Conservation (phyloP, 1,140 invertebrate species). For the Aphelinus atriplicis region DNA sequence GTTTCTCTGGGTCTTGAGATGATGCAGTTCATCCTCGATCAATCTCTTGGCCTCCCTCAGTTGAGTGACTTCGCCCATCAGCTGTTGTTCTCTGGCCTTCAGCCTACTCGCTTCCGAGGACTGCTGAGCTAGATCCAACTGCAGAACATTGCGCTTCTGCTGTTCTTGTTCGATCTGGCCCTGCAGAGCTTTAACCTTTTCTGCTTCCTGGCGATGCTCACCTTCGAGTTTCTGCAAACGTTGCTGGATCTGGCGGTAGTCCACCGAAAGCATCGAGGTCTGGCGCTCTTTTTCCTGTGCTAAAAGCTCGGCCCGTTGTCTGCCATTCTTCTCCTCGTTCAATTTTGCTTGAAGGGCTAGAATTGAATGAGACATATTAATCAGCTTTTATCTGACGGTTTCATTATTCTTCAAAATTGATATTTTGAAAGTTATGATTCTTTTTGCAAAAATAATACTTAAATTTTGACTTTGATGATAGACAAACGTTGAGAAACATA, state of each 20-base stretch:
- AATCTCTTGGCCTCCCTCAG: conserved; percentile 76
- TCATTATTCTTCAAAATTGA: conserved; percentile 3
- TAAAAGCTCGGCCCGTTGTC: conserved; percentile 84
- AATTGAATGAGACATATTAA: conserved; percentile 27
- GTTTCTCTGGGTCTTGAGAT: conserved; percentile 77
- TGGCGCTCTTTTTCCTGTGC: conserved; percentile 93
- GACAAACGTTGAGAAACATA: too few relatives aligned
- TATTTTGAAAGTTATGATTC: background rate
- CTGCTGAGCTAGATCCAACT: conserved; percentile 78
- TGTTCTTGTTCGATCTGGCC: conserved; percentile 91
- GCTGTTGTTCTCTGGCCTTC: conserved; percentile 80
- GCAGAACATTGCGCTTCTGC: conserved; percentile 78
- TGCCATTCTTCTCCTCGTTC: conserved; percentile 86
- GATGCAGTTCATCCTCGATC: conserved; percentile 83
- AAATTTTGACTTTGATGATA: too few relatives aligned
- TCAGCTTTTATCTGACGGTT: too few relatives aligned
- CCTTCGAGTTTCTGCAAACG: conserved; percentile 89
- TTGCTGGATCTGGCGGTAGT: conserved; percentile 91
- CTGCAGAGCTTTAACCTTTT: conserved; percentile 85
- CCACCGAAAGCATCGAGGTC: conserved; percentile 92
- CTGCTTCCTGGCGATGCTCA: conserved; percentile 86
- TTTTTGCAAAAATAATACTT: too few relatives aligned
- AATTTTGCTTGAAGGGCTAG: conserved; percentile 89
- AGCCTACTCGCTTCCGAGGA: conserved; percentile 78
- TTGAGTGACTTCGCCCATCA: conserved; percentile 76